These are phyloP conservation scores for Neodiprion pinetum DNA, from an alignment of 1,140 invertebrate species.

Conservation along the genomic window DNA sequence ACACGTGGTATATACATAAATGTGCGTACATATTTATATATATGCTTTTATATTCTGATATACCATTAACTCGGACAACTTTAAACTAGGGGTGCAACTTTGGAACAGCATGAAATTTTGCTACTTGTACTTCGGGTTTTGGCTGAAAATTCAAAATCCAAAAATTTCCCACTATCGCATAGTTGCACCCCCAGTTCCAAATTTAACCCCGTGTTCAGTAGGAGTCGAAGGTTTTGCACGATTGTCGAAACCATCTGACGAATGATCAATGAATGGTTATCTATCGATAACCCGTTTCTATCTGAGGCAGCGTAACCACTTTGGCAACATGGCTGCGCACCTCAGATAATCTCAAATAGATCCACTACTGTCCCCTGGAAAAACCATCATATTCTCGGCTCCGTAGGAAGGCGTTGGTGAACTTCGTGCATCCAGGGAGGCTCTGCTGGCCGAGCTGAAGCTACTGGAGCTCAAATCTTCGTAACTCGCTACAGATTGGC, in stretches of 20 bases:
- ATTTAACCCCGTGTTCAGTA: no score
- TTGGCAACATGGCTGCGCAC: conserved; percentile 45
- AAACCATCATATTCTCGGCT: conserved; percentile 78
- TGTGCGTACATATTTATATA: no score
- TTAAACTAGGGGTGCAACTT: no score
- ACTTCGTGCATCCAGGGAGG: conserved; percentile 79
- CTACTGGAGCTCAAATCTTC: conserved; percentile 83
- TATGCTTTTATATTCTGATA: no score
- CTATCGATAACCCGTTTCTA: conserved; percentile 29
- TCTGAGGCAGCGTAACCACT: conserved; percentile 54
- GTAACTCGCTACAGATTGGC: conserved; percentile 67
- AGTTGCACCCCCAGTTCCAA: no score
- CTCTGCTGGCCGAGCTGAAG: conserved; percentile 80
- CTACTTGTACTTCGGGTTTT: no score
- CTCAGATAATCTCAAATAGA: conserved; percentile 66
- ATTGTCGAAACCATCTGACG: background rate
- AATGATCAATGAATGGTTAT: background rate
- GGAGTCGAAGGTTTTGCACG: background rate
- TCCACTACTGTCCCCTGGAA: conserved; percentile 76
- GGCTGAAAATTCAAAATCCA: no score
- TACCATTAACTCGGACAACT: no score
- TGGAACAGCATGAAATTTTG: no score
- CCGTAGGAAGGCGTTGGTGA: conserved; percentile 71
- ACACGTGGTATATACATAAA: no score
- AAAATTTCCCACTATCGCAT: no score